These are phyloP conservation scores for Sitodiplosis mosellana DNA, from an alignment of 1,140 invertebrate species.

Conservation along the genomic window DNA sequence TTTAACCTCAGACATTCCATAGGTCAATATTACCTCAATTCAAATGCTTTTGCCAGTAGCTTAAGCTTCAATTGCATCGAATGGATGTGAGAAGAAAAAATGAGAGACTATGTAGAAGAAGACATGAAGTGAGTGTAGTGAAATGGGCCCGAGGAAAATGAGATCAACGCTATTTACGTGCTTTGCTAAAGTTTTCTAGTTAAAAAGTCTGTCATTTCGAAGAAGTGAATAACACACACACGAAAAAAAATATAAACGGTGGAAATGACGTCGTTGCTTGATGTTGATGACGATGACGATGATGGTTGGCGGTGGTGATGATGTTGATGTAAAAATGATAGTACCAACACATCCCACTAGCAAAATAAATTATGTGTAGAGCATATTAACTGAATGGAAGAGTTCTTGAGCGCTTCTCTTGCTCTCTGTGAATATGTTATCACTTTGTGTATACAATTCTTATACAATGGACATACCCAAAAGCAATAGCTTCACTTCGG, in stretches of 20 bases:
- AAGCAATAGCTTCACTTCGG: conserved; percentile 75
- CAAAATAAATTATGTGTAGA: not conserved
- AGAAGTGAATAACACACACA: too few species aligned
- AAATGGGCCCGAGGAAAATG: too few species aligned
- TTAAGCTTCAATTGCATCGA: not conserved
- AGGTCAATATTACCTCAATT: not conserved
- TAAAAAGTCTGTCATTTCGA: too few species aligned
- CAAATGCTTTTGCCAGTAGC: not conserved
- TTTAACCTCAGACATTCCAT: too few species aligned
- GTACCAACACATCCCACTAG: not conserved
- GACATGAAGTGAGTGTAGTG: too few species aligned
- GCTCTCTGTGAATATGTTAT: not conserved
- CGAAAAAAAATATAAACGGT: too few species aligned
- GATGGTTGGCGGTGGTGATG: too few species aligned
- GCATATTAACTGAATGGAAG: not conserved
- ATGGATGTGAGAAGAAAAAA: not conserved
- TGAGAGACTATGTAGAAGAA: not conserved
- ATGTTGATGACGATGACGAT: too few species aligned
- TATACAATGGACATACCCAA: conserved; percentile 40
- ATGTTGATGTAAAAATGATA: too few species aligned
- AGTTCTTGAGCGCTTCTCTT: not conserved
- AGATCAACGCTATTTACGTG: not conserved
- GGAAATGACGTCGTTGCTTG: too few species aligned
- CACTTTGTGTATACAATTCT: not conserved
- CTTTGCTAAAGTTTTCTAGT: not conserved